Evolutionary conservation across 2,888 invertebrate genomes (phyloP), one percentile per base, ranked within the genome.

Genomic region (Lamellibrachia satsuma): DNA sequence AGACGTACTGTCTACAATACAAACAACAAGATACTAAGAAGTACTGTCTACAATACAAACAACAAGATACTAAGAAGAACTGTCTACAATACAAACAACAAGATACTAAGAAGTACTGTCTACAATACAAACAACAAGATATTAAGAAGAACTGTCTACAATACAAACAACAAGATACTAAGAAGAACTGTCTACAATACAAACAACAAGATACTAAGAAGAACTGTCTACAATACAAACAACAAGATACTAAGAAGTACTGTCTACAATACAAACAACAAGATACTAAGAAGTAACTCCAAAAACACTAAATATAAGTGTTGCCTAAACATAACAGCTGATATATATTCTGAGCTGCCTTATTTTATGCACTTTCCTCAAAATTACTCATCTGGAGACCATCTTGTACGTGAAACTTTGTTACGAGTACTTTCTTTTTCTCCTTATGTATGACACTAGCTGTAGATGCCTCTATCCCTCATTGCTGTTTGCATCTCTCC

Each of bases 111-210:
- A 91, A 9, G 39, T 91, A 91, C 52, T 91, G 11, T 91, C 51
- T 6, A 11, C 51, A 91, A 52, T 22, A 51, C 4, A 90, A 90
- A 90, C 90, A 15, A 90, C 57, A 7, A 8, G 8, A n/a, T n/a
- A n/a, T n/a, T n/a, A n/a, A n/a, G 95, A 97, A 97, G 95, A 97
- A 97, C 94, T 97, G 97, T 94, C 97, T 97, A 95, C 22, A 75
- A 15, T n/a, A 75, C 75, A 75, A 2, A 75, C 75, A 75, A 60
- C 95, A 94, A 52, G 52, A 60, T 39, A 90, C 90, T 11, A 92
- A 52, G 55, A 91, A 9, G 39, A 55, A 91, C 52, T 91, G 11
- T 91, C 51, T 6, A 11, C 51, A 91, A 52, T 22, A 51, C 4
- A 90, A 90, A 90, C 90, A 15, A 90, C 57, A 7, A 8, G 8